Base-by-base conservation (phyloP, 1,140 invertebrate genomes). In the Drosophila sulfurigaster region DNA sequence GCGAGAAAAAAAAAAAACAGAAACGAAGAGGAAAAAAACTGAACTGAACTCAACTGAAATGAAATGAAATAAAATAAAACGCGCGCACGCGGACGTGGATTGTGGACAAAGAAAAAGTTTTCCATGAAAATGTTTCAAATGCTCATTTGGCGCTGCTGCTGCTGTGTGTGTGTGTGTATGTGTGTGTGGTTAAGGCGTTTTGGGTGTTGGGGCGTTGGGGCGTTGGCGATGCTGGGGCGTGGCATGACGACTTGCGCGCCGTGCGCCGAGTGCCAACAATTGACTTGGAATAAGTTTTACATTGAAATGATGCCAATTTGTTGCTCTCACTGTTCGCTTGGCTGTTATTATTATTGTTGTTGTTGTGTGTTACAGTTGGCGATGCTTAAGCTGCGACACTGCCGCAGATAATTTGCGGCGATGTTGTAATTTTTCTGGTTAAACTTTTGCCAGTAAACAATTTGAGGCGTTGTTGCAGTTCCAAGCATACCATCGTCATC, bases 111-210 rank as follows among this genome's bases (percentile, higher is more conserved):
- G 75, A 46, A 57, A 87, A 87, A 88, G 65, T 87, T 87, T 82
- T 82, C 73, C 79, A 82, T 88, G 83, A 81, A 88, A 87, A 82
- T 87, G 83, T 78, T 88, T 88, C 76, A 87, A 88, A 87, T 82
- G 82, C 83, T 86, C 82, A 86, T 86, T 86, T 88, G 79, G 75
- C 77, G 71, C 63, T 32, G 25, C 20, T 25, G 16, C 16, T 20
- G 16, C 1, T 49, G 32, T 43, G 51, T 54, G 51, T 56, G 35
- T 35, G 28, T 45, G 28, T 46, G 57, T 43, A 28, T 52, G 49
- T 20, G 51, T 16, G 52, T 69, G 64, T 64, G 78, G 63, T 70
- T 83, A 68, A 43, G 74, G 74, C 62, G 65, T 25, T 48, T 81
- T 65, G 38, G 38, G 59, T 71, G 59, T 48, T 56, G 41, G 35